Percentiles rank a stretch among this genome's conserved stretches.
Evolutionary conservation across 2,113 vertebrate genomes (phyloP).

Genomic region (Ceuthmochares aereus): DNA sequence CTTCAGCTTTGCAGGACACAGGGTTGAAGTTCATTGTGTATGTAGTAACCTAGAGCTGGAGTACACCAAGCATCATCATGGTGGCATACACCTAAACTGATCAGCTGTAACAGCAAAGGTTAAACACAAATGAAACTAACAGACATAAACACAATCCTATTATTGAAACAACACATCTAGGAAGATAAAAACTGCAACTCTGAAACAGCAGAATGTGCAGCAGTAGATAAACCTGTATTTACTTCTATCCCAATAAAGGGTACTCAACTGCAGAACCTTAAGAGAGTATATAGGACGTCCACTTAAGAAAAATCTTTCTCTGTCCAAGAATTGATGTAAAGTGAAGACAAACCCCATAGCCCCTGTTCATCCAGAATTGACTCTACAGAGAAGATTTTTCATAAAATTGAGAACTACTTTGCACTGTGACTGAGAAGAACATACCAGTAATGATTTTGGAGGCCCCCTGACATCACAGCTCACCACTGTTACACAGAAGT

Average conservation of each 20-base stretch:
- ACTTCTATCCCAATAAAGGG: rapidly evolving
- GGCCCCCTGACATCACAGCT: neutral
- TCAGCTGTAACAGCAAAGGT: neutral
- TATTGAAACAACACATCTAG: neutral
- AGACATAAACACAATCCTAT: neutral
- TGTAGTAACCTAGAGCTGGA: neutral
- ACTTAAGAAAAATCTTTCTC: neutral
- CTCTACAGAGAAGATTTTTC: no score
- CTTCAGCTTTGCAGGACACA: neutral
- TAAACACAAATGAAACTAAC: neutral
- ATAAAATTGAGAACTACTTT: rapidly evolving
- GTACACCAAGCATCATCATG: rapidly evolving
- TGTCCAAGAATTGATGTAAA: rapidly evolving
- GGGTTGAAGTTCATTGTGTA: neutral
- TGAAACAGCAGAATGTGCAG: neutral
- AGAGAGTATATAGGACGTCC: rapidly evolving
- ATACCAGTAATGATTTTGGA: rapidly evolving
- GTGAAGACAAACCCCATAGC: rapidly evolving
- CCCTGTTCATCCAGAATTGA: no score
- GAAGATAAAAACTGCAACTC: neutral
- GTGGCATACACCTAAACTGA: neutral
- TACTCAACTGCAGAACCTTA: neutral
- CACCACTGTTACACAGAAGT: rapidly evolving
- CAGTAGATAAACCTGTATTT: neutral
- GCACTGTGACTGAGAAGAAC: neutral